A percentile compares a stretch with the other conserved stretches of the same genome.
These are phyloP conservation scores for Cheilinus undulatus DNA, from an alignment of 2,113 vertebrate genomes.

Conservation along the genomic window DNA sequence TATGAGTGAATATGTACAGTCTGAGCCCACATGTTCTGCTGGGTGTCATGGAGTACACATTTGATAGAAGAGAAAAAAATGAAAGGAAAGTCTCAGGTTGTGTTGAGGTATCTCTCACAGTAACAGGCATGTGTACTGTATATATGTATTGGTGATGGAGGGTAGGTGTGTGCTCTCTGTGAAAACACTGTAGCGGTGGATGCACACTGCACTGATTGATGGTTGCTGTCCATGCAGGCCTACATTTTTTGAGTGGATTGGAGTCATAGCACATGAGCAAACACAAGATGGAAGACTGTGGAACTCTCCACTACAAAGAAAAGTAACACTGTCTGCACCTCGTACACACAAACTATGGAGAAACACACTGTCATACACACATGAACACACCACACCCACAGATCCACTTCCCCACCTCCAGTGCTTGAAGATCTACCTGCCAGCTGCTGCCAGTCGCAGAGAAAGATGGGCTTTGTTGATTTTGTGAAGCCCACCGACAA, in stretches of 20 bases:
- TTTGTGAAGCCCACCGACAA: slow-evolving; percentile 87
- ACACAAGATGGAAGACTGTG: slow-evolving; percentile 74
- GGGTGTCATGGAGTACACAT: background rate
- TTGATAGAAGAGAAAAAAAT: slow-evolving; percentile 37
- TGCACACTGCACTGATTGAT: slow-evolving; percentile 73
- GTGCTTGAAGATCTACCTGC: slow-evolving; percentile 82
- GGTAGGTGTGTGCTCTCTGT: slow-evolving; percentile 35
- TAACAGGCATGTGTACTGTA: slow-evolving; percentile 59
- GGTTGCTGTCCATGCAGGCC: slow-evolving; percentile 74
- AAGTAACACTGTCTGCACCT: slow-evolving; percentile 62
- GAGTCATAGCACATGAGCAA: slow-evolving; percentile 77
- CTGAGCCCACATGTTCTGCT: background rate
- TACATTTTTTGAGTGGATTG: slow-evolving; percentile 76
- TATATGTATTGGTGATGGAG: slow-evolving; percentile 52
- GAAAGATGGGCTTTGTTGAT: slow-evolving; percentile 88
- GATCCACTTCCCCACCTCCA: slow-evolving; percentile 74
- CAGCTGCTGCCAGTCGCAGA: slow-evolving; percentile 87
- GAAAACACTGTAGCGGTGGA: slow-evolving; percentile 63
- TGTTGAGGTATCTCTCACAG: slow-evolving; percentile 43
- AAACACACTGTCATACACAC: slow-evolving; percentile 31
- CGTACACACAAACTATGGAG: slow-evolving; percentile 47
- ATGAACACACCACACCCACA: slow-evolving; percentile 69
- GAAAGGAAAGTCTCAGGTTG: slow-evolving; percentile 37
- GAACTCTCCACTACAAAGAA: slow-evolving; percentile 77
- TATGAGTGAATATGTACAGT: background rate